phyloP scores from a whole-genome alignment of 2,888 invertebrate species.

The Euplagia quadripunctaria region DNA sequence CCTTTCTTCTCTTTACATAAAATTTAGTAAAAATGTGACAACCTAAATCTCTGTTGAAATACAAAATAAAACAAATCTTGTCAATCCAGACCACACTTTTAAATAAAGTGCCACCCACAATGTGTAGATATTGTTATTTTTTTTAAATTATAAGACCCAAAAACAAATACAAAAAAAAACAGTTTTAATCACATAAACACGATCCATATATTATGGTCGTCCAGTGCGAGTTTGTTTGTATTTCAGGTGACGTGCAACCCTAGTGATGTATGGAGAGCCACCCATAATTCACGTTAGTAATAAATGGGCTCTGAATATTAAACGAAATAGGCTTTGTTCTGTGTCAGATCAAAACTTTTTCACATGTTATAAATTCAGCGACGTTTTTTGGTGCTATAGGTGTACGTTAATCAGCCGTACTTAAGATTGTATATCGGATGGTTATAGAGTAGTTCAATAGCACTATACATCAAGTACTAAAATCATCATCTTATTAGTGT shows the following conservation, averaged over 20 bases:
- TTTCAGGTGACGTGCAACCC: slow-evolving; percentile 3
- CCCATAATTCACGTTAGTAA: slow-evolving; percentile 33
- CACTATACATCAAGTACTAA: too few relatives aligned
- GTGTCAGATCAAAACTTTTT: slow-evolving; percentile 5
- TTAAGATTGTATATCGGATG: too few relatives aligned
- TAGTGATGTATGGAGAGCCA: slow-evolving; percentile 5
- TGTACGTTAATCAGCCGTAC: too few relatives aligned
- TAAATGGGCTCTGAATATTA: slow-evolving; percentile 30
- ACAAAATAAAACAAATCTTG: background rate
- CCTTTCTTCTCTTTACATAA: too few relatives aligned
- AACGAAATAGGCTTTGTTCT: slow-evolving; percentile 15
- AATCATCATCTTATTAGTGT: too few relatives aligned
- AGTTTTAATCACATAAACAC: background rate
- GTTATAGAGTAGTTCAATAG: too few relatives aligned
- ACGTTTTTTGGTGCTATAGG: background rate
- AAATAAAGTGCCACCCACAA: background rate
- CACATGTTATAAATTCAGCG: background rate
- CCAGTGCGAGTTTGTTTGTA: background rate
- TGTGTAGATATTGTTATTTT: background rate
- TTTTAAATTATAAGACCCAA: background rate
- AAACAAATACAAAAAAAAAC: background rate
- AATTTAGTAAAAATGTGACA: too few relatives aligned
- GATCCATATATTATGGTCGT: background rate
- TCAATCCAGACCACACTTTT: background rate
- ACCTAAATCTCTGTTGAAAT: background rate